phyloP scores from a whole-genome alignment of 2,113 vertebrate species.

The Hiodon alosoides region DNA sequence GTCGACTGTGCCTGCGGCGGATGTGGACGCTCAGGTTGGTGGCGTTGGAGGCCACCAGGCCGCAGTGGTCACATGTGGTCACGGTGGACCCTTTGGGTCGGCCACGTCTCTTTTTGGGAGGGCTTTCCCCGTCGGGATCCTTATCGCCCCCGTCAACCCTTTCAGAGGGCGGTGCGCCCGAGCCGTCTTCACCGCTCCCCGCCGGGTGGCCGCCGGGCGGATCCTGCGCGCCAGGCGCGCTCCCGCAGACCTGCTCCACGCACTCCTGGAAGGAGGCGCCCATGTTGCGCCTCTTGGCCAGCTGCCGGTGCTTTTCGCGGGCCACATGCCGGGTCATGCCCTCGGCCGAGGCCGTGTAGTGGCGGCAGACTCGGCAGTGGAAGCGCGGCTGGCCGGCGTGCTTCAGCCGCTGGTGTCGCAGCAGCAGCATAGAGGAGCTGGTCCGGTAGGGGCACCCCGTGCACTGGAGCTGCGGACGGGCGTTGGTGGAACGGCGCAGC shows the following conservation, averaged over 20 bases:
- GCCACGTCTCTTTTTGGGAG: conserved; percentile 67
- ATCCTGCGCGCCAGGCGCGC: conserved; percentile 53
- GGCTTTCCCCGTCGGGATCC: conserved; percentile 34
- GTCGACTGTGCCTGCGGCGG: conserved; percentile 88
- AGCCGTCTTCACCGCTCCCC: neutral
- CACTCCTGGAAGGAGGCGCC: conserved; percentile 71
- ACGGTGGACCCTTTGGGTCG: conserved; percentile 70
- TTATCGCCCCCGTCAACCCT: conserved; percentile 34
- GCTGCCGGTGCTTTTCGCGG: conserved; percentile 77
- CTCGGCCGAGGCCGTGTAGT: conserved; percentile 77
- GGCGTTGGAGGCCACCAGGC: conserved; percentile 85
- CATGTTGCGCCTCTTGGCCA: conserved; percentile 68
- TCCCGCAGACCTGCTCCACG: conserved; percentile 77
- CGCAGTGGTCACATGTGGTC: conserved; percentile 83
- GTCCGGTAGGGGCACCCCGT: conserved; percentile 82
- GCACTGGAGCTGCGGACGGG: conserved; percentile 77
- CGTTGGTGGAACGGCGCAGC: conserved; percentile 54
- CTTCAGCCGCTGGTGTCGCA: conserved; percentile 74
- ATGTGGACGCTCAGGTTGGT: conserved; percentile 93
- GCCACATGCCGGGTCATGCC: conserved; percentile 85
- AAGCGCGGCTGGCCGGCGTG: conserved; percentile 77
- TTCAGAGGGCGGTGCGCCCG: conserved; percentile 8
- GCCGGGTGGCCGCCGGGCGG: conserved; percentile 1
- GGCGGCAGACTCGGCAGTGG: conserved; percentile 81
- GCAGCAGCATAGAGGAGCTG: conserved; percentile 72